A percentile compares a stretch with the other conserved stretches of the same genome.
Conservation (phyloP, 2,797 vertebrate genomes). For the Alca torda region DNA sequence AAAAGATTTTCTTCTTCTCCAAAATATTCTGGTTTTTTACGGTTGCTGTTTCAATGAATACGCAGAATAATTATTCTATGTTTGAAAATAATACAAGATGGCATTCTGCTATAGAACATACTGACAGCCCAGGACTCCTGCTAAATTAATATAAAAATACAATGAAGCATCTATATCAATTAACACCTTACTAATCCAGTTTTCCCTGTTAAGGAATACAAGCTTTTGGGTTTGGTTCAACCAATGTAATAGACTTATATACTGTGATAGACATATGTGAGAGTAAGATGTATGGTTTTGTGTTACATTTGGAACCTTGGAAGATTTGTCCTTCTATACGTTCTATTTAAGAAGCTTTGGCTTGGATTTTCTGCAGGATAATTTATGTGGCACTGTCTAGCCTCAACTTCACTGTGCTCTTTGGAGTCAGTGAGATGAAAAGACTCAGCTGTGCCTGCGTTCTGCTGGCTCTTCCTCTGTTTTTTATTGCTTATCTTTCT, state of each 20-base stretch:
- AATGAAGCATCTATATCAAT: neutral
- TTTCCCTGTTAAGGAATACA: neutral
- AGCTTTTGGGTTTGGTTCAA: neutral
- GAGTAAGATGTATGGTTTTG: neutral
- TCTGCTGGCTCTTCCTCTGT: neutral
- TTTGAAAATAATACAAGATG: neutral
- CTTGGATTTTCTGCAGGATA: neutral
- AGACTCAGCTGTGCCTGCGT: neutral
- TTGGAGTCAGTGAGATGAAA: conserved; percentile 42
- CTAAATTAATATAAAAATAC: neutral
- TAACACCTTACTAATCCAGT: neutral
- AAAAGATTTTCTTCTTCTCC: neutral
- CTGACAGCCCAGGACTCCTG: neutral
- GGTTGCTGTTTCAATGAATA: neutral
- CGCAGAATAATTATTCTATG: neutral
- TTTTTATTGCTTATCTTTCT: conserved; percentile 2
- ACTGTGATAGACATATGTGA: neutral
- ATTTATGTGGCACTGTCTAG: neutral
- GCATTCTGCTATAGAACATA: neutral
- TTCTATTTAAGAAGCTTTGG: neutral
- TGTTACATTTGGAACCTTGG: neutral
- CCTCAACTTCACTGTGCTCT: neutral
- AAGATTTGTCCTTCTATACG: neutral
- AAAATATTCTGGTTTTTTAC: neutral
- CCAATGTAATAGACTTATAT: neutral